Conservation (phyloP, 2,888 invertebrate species). For the Pachliopta kotzebuea region DNA sequence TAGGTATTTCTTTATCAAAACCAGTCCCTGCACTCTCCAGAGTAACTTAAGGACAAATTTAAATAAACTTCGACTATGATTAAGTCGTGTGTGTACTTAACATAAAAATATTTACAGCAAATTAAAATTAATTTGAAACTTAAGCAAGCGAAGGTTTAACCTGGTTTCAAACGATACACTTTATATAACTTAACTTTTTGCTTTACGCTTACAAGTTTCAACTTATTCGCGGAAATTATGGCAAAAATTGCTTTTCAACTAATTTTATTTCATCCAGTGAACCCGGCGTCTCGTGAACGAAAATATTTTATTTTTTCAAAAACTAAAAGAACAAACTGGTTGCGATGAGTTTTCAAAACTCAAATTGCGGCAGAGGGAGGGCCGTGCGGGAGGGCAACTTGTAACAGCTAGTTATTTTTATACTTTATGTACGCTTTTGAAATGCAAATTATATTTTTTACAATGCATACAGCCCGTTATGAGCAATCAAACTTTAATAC, state of each 20-base stretch:
- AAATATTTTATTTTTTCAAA: constrained; percentile 18
- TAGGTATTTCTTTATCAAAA: no score
- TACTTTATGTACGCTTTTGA: constrained; percentile 12
- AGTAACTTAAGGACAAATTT: no score
- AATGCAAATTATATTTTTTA: constrained; percentile 5
- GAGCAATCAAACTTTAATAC: no score
- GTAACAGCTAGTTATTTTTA: constrained; percentile 26
- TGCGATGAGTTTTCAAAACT: constrained; percentile 27
- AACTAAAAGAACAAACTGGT: constrained; percentile 20
- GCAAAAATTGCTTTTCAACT: constrained; percentile 22
- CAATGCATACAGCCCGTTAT: background rate
- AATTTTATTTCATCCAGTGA: constrained; percentile 6
- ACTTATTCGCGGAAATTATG: constrained; percentile 7
- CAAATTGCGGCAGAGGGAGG: constrained; percentile 22
- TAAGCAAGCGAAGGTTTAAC: background rate
- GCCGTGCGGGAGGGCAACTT: constrained; percentile 16
- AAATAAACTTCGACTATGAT: no score
- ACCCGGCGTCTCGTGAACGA: constrained; percentile 13
- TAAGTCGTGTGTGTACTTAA: no score
- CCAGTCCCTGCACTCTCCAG: no score
- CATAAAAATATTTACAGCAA: no score
- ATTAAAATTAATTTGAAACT: no score
- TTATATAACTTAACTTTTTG: background rate
- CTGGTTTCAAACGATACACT: background rate
- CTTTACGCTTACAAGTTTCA: constrained; percentile 6